phyloP scores from a whole-genome alignment of 1,140 invertebrate genomes.

The Theocolax elegans region DNA sequence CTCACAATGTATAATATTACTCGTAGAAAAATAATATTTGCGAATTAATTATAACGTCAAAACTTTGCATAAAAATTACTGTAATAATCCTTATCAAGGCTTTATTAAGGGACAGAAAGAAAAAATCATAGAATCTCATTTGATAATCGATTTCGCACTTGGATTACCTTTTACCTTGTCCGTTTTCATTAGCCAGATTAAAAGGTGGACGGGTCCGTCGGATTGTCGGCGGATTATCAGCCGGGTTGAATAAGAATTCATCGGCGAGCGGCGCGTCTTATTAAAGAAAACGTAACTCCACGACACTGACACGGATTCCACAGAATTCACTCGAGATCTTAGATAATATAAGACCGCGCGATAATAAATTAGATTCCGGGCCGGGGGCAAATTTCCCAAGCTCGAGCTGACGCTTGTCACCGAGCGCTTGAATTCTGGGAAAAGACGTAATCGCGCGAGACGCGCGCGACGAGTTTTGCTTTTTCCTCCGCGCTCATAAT shows the following conservation, averaged over 20 bases:
- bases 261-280: conserved; percentile 8
- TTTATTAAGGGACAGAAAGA: no score
- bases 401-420: conserved; percentile 26
- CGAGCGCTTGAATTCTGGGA: conserved; percentile 11
- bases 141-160: conserved; percentile 22
- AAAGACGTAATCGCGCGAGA: conserved; percentile 16
- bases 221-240: conserved; percentile 5
- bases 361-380: conserved; percentile 32
- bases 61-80: no score
- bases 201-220: conserved; percentile 6
- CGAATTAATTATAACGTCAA: no score
- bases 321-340: conserved; percentile 10
- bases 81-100: no score
- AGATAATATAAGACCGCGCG: conserved; percentile 16
- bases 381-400: conserved; percentile 18
- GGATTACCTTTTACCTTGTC: neutral
- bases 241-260: conserved; percentile 7
- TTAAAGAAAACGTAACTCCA: conserved; percentile 21
- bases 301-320: conserved; percentile 10
- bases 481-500: conserved; percentile 9
- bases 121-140: neutral
- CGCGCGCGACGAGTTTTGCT: neutral
- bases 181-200: conserved; percentile 29
- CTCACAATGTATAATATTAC: no score
- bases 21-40: no score